A percentile compares a stretch with the other conserved stretches of the same genome.
phyloP scores from a whole-genome alignment of 2,797 vertebrate species.

The Syngnathus acus region DNA sequence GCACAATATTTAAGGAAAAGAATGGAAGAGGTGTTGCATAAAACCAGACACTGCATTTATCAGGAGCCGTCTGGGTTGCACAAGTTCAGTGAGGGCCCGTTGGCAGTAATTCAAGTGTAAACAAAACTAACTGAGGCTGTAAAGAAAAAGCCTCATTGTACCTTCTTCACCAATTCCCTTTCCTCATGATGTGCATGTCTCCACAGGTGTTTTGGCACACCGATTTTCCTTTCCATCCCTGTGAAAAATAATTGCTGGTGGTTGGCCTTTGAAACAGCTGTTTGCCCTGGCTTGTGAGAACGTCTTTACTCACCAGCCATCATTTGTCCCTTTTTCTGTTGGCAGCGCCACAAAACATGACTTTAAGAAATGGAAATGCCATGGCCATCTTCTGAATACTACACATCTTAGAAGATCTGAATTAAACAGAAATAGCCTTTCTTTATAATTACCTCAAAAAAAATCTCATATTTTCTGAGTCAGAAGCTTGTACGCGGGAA shows the following conservation, averaged over 20 bases:
- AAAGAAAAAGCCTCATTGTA: slow-evolving; percentile 58
- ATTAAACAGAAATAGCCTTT: not conserved
- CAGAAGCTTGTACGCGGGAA: not conserved
- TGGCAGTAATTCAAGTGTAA: slow-evolving; percentile 43
- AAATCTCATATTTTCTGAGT: not conserved
- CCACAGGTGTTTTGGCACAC: slow-evolving; percentile 50
- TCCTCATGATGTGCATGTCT: slow-evolving; percentile 41
- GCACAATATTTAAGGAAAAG: slow-evolving; percentile 31
- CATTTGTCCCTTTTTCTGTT: slow-evolving; percentile 29
- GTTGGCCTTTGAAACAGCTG: slow-evolving; percentile 58
- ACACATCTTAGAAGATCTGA: not conserved
- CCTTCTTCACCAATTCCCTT: slow-evolving; percentile 27
- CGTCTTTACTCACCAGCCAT: slow-evolving; percentile 38
- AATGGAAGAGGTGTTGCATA: slow-evolving; percentile 30
- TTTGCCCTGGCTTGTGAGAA: slow-evolving; percentile 37
- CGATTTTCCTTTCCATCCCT: slow-evolving; percentile 31
- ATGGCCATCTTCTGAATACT: not conserved
- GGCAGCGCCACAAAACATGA: slow-evolving; percentile 39
- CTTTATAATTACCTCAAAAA: not conserved
- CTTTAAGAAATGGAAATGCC: slow-evolving; percentile 16
- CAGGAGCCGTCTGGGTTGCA: slow-evolving; percentile 62
- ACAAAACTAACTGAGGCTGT: slow-evolving; percentile 45
- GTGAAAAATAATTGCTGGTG: slow-evolving; percentile 44
- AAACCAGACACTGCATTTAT: slow-evolving; percentile 63
- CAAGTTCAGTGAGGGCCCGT: slow-evolving; percentile 41